Evolutionary conservation across 2,888 invertebrate species (phyloP).

Genomic region (Trichopoda pennipes): DNA sequence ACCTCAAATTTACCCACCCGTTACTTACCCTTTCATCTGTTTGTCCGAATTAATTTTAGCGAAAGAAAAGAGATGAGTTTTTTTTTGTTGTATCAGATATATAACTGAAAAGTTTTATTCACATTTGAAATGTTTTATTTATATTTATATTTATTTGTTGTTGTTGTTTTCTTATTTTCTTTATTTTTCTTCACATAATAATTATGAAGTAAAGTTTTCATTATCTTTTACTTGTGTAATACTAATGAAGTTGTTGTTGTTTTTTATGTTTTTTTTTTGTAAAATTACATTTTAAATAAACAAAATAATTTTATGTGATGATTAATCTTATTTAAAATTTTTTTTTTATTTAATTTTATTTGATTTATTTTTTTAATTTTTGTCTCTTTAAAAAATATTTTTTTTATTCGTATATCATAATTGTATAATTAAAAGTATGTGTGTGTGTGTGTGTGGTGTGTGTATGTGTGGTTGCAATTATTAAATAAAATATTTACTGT

Average conservation of each 20-base stretch:
- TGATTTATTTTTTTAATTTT: constrained; percentile 39
- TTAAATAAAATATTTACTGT: constrained; percentile 46
- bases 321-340: constrained; percentile 3
- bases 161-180: constrained; percentile 19
- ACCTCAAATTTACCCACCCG: too few species aligned
- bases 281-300: constrained; percentile 43
- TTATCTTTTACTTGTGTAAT: constrained; percentile 46
- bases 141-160: constrained; percentile 6
- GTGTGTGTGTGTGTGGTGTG: constrained; percentile 32
- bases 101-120: constrained; percentile 72
- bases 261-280: constrained; percentile 21
- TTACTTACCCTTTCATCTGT: constrained; percentile 3
- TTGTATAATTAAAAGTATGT: constrained; percentile 54
- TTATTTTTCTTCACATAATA: constrained; percentile 56
- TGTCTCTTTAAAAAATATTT: constrained; percentile 42
- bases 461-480: neutral
- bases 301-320: constrained; percentile 39
- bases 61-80: constrained; percentile 8
- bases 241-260: constrained; percentile 38
- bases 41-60: neutral
- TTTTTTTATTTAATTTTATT: constrained; percentile 13
- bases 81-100: constrained; percentile 63
- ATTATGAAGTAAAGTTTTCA: constrained; percentile 51
- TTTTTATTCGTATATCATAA: constrained; percentile 28
- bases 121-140: constrained; percentile 63